These are phyloP conservation scores for Propithecus perrieri DNA, from an alignment of 2,797 vertebrate species.

Conservation along the genomic window DNA sequence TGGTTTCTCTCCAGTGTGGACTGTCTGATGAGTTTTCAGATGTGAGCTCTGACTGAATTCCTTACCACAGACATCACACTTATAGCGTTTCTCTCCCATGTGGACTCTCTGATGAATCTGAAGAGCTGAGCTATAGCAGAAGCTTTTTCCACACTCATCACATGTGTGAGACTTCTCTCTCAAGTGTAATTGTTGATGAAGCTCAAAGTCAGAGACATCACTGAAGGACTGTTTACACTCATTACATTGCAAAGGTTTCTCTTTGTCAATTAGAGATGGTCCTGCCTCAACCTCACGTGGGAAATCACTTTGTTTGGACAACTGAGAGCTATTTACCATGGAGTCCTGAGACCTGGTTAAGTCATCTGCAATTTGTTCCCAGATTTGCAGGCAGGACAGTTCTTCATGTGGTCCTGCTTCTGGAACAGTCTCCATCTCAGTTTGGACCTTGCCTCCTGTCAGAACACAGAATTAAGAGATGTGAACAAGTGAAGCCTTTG, in stretches of 20 bases:
- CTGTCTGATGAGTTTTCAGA: conserved; percentile 21
- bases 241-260: background rate
- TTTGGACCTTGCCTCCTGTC: background rate
- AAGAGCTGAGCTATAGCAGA: background rate
- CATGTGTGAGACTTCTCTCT: background rate
- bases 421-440: background rate
- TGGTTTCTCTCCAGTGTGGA: conserved; percentile 9
- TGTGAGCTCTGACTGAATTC: conserved; percentile 24
- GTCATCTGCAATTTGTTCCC: background rate
- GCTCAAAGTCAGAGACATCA: background rate
- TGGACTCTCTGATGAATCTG: conserved; percentile 44
- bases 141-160: conserved; percentile 48
- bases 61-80: conserved; percentile 20
- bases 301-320: background rate
- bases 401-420: conserved; percentile 9
- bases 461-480: background rate
- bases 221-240: background rate
- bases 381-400: conserved; percentile 8
- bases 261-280: background rate
- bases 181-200: background rate
- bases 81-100: background rate
- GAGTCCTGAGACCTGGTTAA: background rate
- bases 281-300: background rate
- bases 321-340: background rate
- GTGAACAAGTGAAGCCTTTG: background rate